Evolutionary conservation across 2,797 vertebrate species (phyloP), one percentile per base, ranked within the genome.

Genomic region (Linurgus olivaceus): DNA sequence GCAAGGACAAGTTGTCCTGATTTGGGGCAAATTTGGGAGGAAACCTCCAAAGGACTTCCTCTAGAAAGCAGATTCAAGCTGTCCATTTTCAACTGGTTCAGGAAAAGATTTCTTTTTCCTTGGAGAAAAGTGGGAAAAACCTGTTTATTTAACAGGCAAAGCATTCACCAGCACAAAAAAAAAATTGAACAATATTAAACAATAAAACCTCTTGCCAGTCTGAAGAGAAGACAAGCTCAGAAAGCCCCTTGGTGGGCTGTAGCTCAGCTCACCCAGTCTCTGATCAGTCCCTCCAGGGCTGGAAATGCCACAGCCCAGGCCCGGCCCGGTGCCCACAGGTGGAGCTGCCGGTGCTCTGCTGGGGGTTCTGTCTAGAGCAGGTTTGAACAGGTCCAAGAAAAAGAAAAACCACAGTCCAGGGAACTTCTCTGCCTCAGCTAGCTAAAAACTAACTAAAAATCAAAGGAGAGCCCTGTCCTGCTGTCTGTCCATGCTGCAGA

Each of bases 191-290:
- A 37, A 18, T 58, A 26, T 37, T 26, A 26, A 26, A 18, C 55
- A 26, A 58, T 37, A 18, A 58, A 18, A 57, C 7, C 57, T 58
- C 57, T 58, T 37, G 33, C 24, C 8, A 13, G 6, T 26, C 8
- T 9, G 11, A 13, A 37, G 11, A 37, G 25, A 7, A 3, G 35
- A 5, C 35, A 26, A 37, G 13, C 35, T 28, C 17, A 59, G 11
- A 0, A 9, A 13, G 11, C 2, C 35, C 25, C 35, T 37, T 2
- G 2, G 4, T 59, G 35, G 25, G 25, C 17, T 19, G 35, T 5
- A 13, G 57, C 25, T 59, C 35, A 38, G 35, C 57, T 38, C 57
- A 13, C 25, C 8, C 35, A 37, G 35, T 28, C 35, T 28, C 11
- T 38, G 17, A 2, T 38, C 57, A 59, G 25, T 19, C 57, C 57